Conservation (phyloP, 2,888 invertebrate genomes). For the Pyrrhia umbra region DNA sequence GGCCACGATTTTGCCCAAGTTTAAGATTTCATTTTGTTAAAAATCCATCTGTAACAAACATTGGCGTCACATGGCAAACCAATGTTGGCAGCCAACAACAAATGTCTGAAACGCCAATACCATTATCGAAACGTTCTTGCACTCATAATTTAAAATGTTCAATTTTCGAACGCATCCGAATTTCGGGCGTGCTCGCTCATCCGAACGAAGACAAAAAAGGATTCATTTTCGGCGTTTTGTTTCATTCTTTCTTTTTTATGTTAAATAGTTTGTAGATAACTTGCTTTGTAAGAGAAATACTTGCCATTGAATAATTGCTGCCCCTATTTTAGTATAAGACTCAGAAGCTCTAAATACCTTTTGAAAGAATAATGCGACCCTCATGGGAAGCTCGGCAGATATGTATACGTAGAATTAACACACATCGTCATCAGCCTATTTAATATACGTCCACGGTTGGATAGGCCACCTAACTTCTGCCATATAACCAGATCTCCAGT, state of each 20-base stretch:
- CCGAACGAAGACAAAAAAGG: slow-evolving; percentile 41
- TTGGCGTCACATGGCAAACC: slow-evolving; percentile 15
- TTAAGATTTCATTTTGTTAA: slow-evolving; percentile 2
- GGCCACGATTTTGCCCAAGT: no score
- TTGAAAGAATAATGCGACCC: no score
- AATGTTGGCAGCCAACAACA: slow-evolving; percentile 20
- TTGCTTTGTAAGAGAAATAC: not conserved
- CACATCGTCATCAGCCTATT: no score
- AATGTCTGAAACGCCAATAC: slow-evolving; percentile 28
- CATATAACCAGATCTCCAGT: no score
- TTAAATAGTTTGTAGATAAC: slow-evolving; percentile 13
- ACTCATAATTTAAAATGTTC: slow-evolving; percentile 49
- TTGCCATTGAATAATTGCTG: not conserved
- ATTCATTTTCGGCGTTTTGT: slow-evolving; percentile 39
- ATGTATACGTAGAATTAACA: no score
- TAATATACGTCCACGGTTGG: no score
- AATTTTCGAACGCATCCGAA: slow-evolving; percentile 48
- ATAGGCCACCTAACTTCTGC: no score
- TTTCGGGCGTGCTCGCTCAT: slow-evolving; percentile 47
- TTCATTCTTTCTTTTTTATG: slow-evolving; percentile 37
- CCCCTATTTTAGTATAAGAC: not conserved
- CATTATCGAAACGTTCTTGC: slow-evolving; percentile 46
- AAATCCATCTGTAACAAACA: slow-evolving; percentile 26
- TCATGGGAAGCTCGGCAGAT: no score
- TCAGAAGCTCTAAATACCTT: no score